phyloP scores from a whole-genome alignment of 2,797 vertebrate species.

The Thamnophis elegans region DNA sequence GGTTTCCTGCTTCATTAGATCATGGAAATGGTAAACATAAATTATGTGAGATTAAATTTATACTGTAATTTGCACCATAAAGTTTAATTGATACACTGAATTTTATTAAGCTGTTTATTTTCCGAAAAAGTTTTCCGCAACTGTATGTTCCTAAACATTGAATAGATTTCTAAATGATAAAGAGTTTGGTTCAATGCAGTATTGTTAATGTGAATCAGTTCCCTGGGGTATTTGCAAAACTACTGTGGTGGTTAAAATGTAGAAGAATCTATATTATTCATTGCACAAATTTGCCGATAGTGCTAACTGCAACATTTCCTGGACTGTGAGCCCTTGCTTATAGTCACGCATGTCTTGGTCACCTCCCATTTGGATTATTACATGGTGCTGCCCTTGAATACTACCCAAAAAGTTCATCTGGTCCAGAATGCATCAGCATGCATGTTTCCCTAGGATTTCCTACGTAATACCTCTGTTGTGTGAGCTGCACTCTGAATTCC shows the following conservation, averaged over 20 bases:
- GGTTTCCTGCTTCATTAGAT: neutral
- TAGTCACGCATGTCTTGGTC: neutral
- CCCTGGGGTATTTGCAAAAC: neutral
- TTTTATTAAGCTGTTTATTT: neutral
- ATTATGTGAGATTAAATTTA: neutral
- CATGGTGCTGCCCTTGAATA: too few relatives aligned
- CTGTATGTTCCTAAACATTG: neutral
- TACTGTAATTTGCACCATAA: neutral
- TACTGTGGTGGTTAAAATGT: neutral
- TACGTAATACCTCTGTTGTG: neutral
- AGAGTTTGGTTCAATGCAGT: neutral
- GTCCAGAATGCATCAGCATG: neutral
- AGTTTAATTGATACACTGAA: neutral
- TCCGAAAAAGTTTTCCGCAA: neutral
- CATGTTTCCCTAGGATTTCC: too few relatives aligned
- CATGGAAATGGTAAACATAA: neutral
- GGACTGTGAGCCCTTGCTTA: neutral
- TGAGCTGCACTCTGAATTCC: neutral
- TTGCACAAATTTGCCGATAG: neutral
- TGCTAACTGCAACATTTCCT: neutral
- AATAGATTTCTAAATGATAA: neutral
- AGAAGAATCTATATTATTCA: neutral
- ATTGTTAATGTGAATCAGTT: neutral
- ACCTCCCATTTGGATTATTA: neutral
- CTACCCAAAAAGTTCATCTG: neutral